phyloP scores from a whole-genome alignment of 1,140 invertebrate species.

The Leptinotarsa texana region DNA sequence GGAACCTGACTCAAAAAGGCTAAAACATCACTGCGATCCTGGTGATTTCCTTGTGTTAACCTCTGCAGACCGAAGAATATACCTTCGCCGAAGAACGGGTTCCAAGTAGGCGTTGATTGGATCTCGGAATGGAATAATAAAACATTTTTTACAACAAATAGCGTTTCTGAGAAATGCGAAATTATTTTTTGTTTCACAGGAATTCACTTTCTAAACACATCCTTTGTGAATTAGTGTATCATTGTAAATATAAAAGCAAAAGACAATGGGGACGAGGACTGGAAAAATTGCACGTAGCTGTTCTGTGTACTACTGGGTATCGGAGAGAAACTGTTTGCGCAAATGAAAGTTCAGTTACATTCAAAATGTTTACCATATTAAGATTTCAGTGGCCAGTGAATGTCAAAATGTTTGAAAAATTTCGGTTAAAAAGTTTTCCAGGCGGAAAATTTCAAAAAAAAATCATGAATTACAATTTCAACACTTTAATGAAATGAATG shows the following conservation, averaged over 20 bases:
- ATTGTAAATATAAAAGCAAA: not conserved
- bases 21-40: not conserved
- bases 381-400: not conserved
- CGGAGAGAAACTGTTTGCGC: conserved; percentile 21
- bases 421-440: too few species aligned
- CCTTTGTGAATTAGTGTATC: not conserved
- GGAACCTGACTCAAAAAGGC: not conserved
- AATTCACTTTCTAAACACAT: conserved; percentile 3
- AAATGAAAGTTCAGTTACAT: conserved; percentile 18
- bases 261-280: not conserved
- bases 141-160: conserved; percentile 4
- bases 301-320: conserved; percentile 16
- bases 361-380: conserved; percentile 18
- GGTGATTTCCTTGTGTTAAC: not conserved
- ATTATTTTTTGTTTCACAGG: not conserved
- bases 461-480: too few species aligned
- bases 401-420: too few species aligned
- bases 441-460: too few species aligned
- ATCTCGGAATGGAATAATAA: conserved; percentile 4
- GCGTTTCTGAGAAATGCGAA: conserved; percentile 1
- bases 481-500: too few species aligned
- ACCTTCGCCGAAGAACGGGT: conserved; percentile 4
- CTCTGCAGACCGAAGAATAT: not conserved
- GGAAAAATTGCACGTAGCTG: not conserved
- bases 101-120: not conserved